Conservation (phyloP, 2,888 invertebrate genomes). For the Agrochola lychnidis region DNA sequence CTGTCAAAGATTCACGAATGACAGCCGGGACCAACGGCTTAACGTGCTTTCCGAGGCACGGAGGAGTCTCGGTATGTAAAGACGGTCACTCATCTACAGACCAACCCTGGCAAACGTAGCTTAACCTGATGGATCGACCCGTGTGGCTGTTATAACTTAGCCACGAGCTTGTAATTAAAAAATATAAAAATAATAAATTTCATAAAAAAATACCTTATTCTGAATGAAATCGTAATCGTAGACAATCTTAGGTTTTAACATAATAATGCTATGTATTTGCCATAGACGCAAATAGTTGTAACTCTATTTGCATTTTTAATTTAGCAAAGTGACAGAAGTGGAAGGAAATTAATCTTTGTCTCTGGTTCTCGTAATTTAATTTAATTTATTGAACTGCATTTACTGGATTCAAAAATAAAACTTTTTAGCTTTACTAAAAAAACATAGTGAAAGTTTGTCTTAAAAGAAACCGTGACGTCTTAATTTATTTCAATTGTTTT, state of each 20-base stretch:
- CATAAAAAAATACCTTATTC: constrained; percentile 19
- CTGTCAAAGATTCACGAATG: too few species aligned
- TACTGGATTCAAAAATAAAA: constrained; percentile 1
- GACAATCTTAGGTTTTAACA: constrained; percentile 37
- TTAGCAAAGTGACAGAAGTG: constrained; percentile 39
- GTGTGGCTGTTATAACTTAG: too few species aligned
- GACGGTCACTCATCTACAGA: too few species aligned
- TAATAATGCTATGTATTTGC: constrained; percentile 20
- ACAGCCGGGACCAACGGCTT: too few species aligned
- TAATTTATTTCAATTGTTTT: not conserved
- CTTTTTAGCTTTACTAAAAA: not conserved
- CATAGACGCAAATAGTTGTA: constrained; percentile 12
- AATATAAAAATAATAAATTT: constrained; percentile 4
- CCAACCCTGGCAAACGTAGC: too few species aligned
- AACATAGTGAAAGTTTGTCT: not conserved
- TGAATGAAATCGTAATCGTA: constrained; percentile 39
- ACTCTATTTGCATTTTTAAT: constrained; percentile 51
- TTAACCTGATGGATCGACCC: too few species aligned
- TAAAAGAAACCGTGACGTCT: not conserved
- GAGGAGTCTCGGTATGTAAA: too few species aligned
- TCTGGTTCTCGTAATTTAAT: constrained; percentile 23
- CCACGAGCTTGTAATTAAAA: not conserved
- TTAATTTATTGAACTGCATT: constrained; percentile 39
- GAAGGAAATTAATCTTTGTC: constrained; percentile 32
- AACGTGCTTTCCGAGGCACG: too few species aligned